Evolutionary conservation across 2,113 vertebrate genomes (phyloP).

Genomic region (Paracanthobrama guichenoti): DNA sequence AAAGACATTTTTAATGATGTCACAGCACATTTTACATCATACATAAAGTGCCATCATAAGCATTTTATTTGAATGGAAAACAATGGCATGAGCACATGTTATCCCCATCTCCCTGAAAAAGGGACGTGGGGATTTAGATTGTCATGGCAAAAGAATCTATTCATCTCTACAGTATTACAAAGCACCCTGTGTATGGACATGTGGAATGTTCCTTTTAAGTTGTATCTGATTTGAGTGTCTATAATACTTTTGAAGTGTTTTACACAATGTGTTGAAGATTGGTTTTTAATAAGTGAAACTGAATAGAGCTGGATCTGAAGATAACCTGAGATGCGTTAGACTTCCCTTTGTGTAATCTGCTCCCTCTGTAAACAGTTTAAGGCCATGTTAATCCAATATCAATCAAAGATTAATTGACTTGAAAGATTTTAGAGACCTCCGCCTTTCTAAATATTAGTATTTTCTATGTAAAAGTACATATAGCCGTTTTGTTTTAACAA

Average conservation of each 20-base stretch:
- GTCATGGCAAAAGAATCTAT: slow-evolving; percentile 68
- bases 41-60: slow-evolving; percentile 74
- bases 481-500: slow-evolving; percentile 26
- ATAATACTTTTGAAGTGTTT: slow-evolving; percentile 10
- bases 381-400: slow-evolving; percentile 61
- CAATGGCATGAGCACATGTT: slow-evolving; percentile 61
- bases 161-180: slow-evolving; percentile 52
- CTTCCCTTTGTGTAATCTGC: slow-evolving; percentile 46
- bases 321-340: slow-evolving; percentile 53
- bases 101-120: slow-evolving; percentile 60
- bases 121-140: slow-evolving; percentile 62
- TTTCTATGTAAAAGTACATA: slow-evolving; percentile 7
- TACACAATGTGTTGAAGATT: slow-evolving; percentile 17
- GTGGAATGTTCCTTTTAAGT: slow-evolving; percentile 51
- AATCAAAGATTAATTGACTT: slow-evolving; percentile 13
- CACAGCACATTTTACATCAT: slow-evolving; percentile 59
- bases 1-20: slow-evolving; percentile 59
- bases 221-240: not conserved
- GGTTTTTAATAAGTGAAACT: slow-evolving; percentile 2
- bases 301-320: slow-evolving; percentile 34
- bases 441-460: not conserved
- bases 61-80: slow-evolving; percentile 73
- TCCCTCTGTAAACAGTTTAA: slow-evolving; percentile 73
- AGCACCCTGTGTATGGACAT: slow-evolving; percentile 57
- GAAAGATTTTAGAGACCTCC: not conserved